A percentile compares a stretch with the other conserved stretches of the same genome.
Evolutionary conservation across 1,140 invertebrate genomes (phyloP).

Genomic region (Brachionus plicatilis): DNA sequence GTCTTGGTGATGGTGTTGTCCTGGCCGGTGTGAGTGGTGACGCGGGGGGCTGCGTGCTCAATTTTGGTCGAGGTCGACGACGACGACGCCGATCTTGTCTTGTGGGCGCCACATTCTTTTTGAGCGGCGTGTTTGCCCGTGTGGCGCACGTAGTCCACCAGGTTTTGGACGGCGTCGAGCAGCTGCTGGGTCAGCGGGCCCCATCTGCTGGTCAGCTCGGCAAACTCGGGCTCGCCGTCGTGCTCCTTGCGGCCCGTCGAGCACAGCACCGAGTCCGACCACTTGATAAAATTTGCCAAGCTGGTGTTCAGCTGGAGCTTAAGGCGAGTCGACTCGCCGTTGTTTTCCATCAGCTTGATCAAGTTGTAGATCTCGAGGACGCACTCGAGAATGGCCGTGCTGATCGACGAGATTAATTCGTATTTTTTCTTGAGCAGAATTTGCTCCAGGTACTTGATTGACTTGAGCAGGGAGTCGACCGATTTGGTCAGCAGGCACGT

Average conservation of each 20-base stretch:
- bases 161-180: background rate
- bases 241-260: background rate
- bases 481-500: background rate
- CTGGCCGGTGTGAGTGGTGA: background rate
- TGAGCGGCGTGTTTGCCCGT: background rate
- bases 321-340: background rate
- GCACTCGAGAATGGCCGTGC: slow-evolving; percentile 16
- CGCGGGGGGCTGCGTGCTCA: background rate
- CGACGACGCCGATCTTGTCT: background rate
- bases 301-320: background rate
- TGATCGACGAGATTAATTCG: slow-evolving; percentile 17
- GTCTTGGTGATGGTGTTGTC: background rate
- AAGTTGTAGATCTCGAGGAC: slow-evolving; percentile 4
- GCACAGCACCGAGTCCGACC: slow-evolving; percentile 22
- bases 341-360: background rate
- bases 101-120: background rate
- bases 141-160: background rate
- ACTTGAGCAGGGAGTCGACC: background rate
- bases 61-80: background rate
- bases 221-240: background rate
- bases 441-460: background rate
- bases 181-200: background rate
- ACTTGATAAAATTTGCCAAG: slow-evolving; percentile 34
- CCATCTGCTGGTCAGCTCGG: background rate
- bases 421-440: slow-evolving; percentile 9